phyloP scores from a whole-genome alignment of 2,113 vertebrate genomes.

The Mus spicilegus region DNA sequence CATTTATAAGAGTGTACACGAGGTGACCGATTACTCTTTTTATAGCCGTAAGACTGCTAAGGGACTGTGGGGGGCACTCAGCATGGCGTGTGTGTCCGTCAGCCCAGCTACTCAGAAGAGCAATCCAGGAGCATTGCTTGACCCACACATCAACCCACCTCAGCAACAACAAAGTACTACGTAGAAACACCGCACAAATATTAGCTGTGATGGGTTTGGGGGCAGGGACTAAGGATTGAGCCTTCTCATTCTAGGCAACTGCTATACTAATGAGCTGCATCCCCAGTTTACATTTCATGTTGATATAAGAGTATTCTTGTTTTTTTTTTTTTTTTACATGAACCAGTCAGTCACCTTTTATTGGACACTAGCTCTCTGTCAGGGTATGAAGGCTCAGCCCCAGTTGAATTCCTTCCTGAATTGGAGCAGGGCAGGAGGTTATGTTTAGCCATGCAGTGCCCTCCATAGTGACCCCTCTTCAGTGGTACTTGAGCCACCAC shows the following conservation, averaged over 20 bases:
- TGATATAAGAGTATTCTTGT: not conserved
- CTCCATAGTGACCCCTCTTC: too few species aligned
- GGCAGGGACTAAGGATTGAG: not conserved
- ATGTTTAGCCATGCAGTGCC: too few species aligned
- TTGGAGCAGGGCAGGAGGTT: too few species aligned
- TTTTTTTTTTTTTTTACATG: too few species aligned
- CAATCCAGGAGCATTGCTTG: not conserved
- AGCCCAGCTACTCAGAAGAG: not conserved
- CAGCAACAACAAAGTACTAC: not conserved
- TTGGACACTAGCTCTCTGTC: too few species aligned
- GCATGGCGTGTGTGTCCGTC: not conserved
- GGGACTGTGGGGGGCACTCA: too few species aligned
- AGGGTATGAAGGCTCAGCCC: too few species aligned
- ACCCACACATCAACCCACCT: not conserved
- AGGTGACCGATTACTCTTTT: not conserved
- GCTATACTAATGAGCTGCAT: not conserved
- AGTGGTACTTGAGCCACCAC: too few species aligned
- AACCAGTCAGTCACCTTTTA: too few species aligned
- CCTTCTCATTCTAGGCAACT: not conserved
- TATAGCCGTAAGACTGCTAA: slow-evolving; percentile 32
- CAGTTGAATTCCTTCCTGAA: too few species aligned
- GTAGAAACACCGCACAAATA: not conserved
- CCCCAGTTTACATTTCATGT: not conserved
- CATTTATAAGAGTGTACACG: not conserved
- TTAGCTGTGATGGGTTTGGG: not conserved